These are phyloP conservation scores for Paracentrotus lividus DNA, from an alignment of 53 echinoderm and acorn worm species.

Conservation along the genomic window DNA sequence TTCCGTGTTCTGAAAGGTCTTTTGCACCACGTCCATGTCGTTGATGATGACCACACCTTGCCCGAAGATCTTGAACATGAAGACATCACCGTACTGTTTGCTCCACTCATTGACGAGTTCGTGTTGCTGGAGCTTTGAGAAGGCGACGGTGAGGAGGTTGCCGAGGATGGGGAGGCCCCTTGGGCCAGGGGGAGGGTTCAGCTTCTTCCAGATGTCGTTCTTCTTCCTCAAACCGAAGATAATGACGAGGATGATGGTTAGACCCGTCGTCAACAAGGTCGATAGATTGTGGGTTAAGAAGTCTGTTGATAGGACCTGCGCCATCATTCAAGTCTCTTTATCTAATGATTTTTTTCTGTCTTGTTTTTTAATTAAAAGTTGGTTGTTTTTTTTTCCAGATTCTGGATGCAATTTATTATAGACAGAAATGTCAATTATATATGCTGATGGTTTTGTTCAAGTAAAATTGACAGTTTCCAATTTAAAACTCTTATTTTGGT, in stretches of 20 bases:
- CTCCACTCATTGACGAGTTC: conserved; percentile 53
- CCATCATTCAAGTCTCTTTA: conserved; percentile 5
- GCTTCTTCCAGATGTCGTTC: not conserved
- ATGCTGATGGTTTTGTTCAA: no score
- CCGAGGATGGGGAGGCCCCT: conserved; percentile 48
- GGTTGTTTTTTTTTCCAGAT: not conserved
- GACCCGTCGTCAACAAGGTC: conserved; percentile 16
- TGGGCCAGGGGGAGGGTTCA: not conserved
- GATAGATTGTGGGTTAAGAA: not conserved
- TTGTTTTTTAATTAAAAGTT: not conserved
- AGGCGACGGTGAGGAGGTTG: conserved; percentile 46
- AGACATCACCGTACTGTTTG: conserved; percentile 54
- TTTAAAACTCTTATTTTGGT: no score
- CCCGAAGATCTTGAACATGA: conserved; percentile 64
- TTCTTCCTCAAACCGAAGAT: not conserved
- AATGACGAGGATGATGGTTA: conserved; percentile 32
- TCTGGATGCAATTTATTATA: no score
- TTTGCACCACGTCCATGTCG: conserved; percentile 55
- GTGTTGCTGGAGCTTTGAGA: conserved; percentile 59
- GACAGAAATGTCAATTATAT: no score
- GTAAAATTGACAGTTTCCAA: no score
- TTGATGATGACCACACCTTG: conserved; percentile 66
- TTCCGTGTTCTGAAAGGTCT: conserved; percentile 59
- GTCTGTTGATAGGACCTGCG: conserved; percentile 31
- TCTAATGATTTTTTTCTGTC: not conserved